Evolutionary conservation across 2,888 invertebrate species (phyloP), one percentile per base, ranked within the genome.

Genomic region (Pedicia rivosa): DNA sequence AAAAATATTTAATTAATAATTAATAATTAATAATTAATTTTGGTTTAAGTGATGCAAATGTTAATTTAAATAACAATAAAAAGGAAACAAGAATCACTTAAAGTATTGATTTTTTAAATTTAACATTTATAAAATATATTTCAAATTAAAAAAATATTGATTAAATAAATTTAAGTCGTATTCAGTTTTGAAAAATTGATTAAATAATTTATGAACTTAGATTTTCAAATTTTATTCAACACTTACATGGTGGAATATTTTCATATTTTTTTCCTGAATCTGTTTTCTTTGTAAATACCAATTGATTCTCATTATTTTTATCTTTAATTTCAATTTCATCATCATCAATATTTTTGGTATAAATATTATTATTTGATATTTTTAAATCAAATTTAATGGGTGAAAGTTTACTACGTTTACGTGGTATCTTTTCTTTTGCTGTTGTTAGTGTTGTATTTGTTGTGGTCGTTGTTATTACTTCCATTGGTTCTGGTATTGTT

Each of bases 191-290:
- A n/a, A n/a, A n/a, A n/a, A n/a, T n/a, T n/a, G n/a, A n/a, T n/a
- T n/a, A n/a, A n/a, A n/a, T n/a, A n/a, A n/a, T n/a, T n/a, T n/a
- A n/a, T n/a, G n/a, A n/a, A n/a, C n/a, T n/a, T n/a, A n/a, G n/a
- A n/a, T n/a, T n/a, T n/a, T n/a, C n/a, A n/a, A n/a, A n/a, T n/a
- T n/a, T n/a, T n/a, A n/a, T n/a, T n/a, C n/a, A n/a, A 31, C 19
- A 54, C 71, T 68, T 59, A 73, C 73, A 50, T 35, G 71, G 62
- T 3, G 72, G 72, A 39, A 73, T 47, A 30, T 69, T 55, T 45
- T 73, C 73, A 51, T 71, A 73, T 62, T 72, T 72, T 43, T 65
- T 55, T 25, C 34, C 26, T 16, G 53, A 50, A 42, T 69, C 66
- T 0, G 52, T 55, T 47, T 67, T 68, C 12, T 65, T 65, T 14